A percentile compares a stretch with the other conserved stretches of the same genome.
phyloP scores from a whole-genome alignment of 2,888 invertebrate genomes.

The Villa cingulata region DNA sequence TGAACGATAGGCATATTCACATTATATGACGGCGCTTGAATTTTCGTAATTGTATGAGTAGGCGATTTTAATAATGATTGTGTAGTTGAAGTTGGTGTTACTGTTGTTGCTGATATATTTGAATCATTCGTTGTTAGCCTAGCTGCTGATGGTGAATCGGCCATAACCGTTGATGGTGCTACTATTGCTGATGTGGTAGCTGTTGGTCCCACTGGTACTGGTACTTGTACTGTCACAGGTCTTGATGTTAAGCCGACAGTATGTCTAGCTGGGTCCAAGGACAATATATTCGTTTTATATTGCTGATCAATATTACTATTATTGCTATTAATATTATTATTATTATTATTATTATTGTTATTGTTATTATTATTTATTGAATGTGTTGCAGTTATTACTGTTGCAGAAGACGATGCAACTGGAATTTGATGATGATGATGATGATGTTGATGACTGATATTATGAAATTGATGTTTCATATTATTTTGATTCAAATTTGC shows the following conservation, averaged over 20 bases:
- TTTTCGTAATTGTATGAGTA: background rate
- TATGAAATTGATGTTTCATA: conserved; percentile 28
- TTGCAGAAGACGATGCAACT: background rate
- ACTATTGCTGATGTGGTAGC: conserved; percentile 17
- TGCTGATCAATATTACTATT: conserved; percentile 6
- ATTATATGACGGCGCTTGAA: conserved; percentile 4
- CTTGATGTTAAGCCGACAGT: conserved; percentile 21
- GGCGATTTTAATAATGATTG: conserved; percentile 1
- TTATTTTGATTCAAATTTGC: conserved; percentile 36
- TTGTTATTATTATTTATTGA: background rate
- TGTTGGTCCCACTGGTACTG: conserved; percentile 24
- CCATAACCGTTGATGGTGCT: conserved; percentile 9
- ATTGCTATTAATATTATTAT: conserved; percentile 9
- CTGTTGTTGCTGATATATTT: background rate
- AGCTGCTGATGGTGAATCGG: conserved; percentile 9
- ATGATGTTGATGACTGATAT: conserved; percentile 18
- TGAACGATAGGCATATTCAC: background rate
- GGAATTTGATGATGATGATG: conserved; percentile 23
- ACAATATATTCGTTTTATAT: conserved; percentile 17
- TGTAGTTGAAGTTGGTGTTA: background rate
- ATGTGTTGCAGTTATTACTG: background rate
- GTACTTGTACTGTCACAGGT: conserved; percentile 14
- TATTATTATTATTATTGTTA: conserved; percentile 13
- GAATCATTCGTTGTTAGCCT: conserved; percentile 4
- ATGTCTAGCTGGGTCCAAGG: conserved; percentile 25